A percentile compares a stretch with the other conserved stretches of the same genome.
phyloP scores from a whole-genome alignment of 2,113 vertebrate genomes.

The Urocynchramus pylzowi region DNA sequence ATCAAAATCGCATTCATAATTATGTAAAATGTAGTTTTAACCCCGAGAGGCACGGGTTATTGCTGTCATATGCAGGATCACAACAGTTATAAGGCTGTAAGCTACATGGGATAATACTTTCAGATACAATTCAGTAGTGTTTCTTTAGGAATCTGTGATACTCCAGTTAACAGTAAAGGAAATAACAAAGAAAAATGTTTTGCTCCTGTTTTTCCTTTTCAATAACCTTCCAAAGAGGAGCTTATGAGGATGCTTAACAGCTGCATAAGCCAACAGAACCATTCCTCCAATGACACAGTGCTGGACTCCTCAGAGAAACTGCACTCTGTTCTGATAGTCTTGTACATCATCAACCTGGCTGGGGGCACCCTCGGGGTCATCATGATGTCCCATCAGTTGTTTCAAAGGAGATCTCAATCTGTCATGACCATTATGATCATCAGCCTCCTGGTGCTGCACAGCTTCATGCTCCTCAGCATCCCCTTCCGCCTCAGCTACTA shows the following conservation, averaged over 20 bases:
- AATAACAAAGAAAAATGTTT: not conserved
- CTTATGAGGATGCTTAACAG: not conserved
- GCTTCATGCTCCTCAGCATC: slow-evolving; percentile 57
- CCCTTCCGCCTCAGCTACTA: slow-evolving; percentile 70
- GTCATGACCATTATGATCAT: not conserved
- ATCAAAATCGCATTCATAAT: not conserved
- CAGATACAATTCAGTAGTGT: not conserved
- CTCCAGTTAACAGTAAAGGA: not conserved
- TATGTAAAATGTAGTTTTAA: not conserved
- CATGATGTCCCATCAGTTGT: slow-evolving; percentile 39
- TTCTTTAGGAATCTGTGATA: not conserved
- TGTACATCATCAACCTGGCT: slow-evolving; percentile 37
- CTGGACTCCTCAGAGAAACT: not conserved
- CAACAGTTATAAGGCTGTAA: not conserved
- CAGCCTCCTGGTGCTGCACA: slow-evolving; percentile 64
- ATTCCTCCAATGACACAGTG: not conserved
- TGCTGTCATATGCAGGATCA: not conserved
- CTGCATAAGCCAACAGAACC: not conserved
- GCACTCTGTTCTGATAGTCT: not conserved
- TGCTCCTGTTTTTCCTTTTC: not conserved
- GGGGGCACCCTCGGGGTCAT: slow-evolving; percentile 35
- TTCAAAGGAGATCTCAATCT: slow-evolving; percentile 20
- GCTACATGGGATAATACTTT: not conserved
- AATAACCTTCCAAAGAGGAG: not conserved
- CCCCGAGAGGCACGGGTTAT: not conserved